These are phyloP conservation scores for Cydia splendana DNA, from an alignment of 1,140 invertebrate species.

Conservation along the genomic window DNA sequence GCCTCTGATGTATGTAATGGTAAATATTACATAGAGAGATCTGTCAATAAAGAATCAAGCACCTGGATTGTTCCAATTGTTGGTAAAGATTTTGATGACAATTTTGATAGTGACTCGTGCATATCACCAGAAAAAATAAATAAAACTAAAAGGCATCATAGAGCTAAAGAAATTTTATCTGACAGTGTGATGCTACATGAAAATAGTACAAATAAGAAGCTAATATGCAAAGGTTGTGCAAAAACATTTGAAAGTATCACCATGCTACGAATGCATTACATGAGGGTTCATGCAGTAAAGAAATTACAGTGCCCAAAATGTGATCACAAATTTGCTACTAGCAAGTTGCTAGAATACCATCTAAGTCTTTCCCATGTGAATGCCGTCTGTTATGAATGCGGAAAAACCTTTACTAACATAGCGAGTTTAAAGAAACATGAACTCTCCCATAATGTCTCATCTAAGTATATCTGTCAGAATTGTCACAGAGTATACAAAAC, in stretches of 20 bases:
- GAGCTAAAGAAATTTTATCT: background rate
- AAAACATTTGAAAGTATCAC: background rate
- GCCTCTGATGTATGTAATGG: background rate
- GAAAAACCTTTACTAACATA: constrained; percentile 2
- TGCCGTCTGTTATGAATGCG: constrained; percentile 33
- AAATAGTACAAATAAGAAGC: background rate
- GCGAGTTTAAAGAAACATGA: background rate
- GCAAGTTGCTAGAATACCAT: constrained; percentile 56
- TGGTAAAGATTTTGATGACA: background rate
- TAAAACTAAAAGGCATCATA: background rate
- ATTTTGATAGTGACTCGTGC: background rate
- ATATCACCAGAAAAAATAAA: background rate
- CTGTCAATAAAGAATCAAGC: background rate
- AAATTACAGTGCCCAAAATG: constrained; percentile 57
- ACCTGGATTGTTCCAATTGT: background rate
- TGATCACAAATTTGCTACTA: constrained; percentile 58
- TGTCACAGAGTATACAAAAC: constrained; percentile 47
- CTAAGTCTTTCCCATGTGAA: constrained; percentile 49
- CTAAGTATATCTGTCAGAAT: constrained; percentile 5
- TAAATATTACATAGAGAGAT: constrained; percentile 10
- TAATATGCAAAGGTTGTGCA: background rate
- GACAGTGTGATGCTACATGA: background rate
- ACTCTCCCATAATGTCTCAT: constrained; percentile 47
- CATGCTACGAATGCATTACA: background rate
- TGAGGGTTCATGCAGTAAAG: constrained; percentile 49